Base-by-base conservation (phyloP, 2,113 vertebrate species). In the Eubucco bourcierii region DNA sequence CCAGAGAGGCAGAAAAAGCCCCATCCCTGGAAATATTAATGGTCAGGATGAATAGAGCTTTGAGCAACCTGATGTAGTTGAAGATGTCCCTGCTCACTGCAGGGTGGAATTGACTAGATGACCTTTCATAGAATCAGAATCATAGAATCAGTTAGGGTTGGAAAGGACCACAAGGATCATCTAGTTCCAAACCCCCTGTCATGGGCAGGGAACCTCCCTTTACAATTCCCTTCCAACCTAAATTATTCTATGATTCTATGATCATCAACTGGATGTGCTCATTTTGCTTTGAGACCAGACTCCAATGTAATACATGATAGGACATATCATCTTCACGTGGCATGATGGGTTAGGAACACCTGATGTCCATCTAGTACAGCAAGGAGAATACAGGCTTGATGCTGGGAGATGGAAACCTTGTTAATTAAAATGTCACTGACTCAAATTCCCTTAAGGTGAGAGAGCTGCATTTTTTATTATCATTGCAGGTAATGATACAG, bases 351-450 rank as follows among this genome's bases (percentile, higher is more conserved):
- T 58, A 58, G 77, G 39, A 29, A 61, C 20, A 31, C 10, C 31
- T 61, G 52, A 65, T 52, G 56, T 66, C 58, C 59, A 41, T 10
- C 70, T 21, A 31, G 50, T 67, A 37, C 9, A 95, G 20, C 52
- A 64, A 73, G 19, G 29, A 90, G 76, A 76, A 52, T 25, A 41
- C 70, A 94, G 60, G 44, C 15, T 31, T 60, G 74, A 78, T 28
- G 29, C 73, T 83, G 75, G 29, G 68, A 88, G 86, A 68, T 0
- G 0, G 41, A 15, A 90, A 75, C 31, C 46, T 79, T 76, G 67
- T 91, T 95, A 95, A 95, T 95, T 87, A 95, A 95, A 95, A 93
- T 87, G 93, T 87, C 92, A 93, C 83, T 67, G 75, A 81, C 85
- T 93, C 65, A 83, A 86, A 95, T 87, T 71, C 67, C 92, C 91